These are phyloP conservation scores for Peromyscus leucopus DNA, from an alignment of 2,113 vertebrate genomes.

Conservation along the genomic window DNA sequence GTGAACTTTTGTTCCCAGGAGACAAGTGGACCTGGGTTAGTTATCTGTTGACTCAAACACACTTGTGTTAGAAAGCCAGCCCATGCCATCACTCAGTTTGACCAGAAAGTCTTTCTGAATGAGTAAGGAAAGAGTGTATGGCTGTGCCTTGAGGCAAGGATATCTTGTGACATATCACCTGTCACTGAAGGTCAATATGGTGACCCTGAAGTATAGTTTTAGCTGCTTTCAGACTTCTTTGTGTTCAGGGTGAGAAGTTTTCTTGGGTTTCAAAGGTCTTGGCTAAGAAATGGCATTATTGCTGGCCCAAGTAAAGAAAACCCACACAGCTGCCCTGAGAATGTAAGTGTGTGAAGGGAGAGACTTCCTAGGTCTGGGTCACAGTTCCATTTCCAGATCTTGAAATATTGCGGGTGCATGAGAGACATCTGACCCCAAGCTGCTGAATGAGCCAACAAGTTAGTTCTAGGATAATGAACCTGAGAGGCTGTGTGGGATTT, in stretches of 20 bases:
- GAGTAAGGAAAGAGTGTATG: background rate
- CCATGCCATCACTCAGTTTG: background rate
- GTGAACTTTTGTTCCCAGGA: background rate
- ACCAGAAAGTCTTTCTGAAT: background rate
- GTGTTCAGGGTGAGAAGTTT: background rate
- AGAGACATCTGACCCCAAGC: background rate
- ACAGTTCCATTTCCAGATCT: background rate
- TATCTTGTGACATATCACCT: background rate
- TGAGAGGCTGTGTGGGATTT: background rate
- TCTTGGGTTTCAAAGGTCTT: background rate
- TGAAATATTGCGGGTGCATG: background rate
- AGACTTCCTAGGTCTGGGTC: background rate
- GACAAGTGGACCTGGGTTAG: background rate
- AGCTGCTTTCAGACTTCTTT: background rate
- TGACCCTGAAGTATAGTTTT: background rate
- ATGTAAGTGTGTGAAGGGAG: background rate
- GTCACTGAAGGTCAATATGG: background rate
- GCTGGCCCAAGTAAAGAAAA: background rate
- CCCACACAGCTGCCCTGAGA: background rate
- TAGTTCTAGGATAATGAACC: background rate
- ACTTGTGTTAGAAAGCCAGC: background rate
- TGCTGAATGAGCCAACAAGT: background rate
- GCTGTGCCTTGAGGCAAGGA: background rate
- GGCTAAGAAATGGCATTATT: background rate
- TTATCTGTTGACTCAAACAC: background rate